Conservation (phyloP, 2,888 invertebrate species). For the Epirrhoe alternata region DNA sequence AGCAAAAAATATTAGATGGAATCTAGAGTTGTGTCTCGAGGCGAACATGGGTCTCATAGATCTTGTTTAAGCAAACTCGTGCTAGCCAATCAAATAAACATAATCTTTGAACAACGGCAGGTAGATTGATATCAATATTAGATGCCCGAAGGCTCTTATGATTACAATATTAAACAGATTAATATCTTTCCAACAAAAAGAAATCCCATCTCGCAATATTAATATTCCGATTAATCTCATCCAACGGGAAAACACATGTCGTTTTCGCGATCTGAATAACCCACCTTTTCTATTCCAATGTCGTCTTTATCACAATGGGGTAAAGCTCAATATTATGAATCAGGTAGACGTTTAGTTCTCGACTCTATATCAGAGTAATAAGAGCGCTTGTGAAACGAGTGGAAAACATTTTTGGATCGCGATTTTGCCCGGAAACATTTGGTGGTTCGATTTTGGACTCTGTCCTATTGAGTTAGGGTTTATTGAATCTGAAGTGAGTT, state of each 20-base stretch:
- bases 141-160: conserved; percentile 4
- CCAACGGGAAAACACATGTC: conserved; percentile 38
- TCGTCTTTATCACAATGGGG: conserved; percentile 21
- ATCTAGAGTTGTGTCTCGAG: too few species aligned
- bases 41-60: background rate
- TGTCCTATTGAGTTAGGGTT: conserved; percentile 27
- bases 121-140: conserved; percentile 19
- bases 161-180: conserved; percentile 20
- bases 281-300: conserved; percentile 21
- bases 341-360: conserved; percentile 14
- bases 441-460: conserved; percentile 30
- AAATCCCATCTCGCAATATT: conserved; percentile 34
- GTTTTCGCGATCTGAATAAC: conserved; percentile 35
- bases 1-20: too few species aligned
- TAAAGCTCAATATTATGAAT: conserved; percentile 12
- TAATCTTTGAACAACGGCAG: conserved; percentile 3
- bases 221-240: conserved; percentile 42
- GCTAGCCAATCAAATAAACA: background rate
- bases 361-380: conserved; percentile 18
- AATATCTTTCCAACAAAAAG: conserved; percentile 32
- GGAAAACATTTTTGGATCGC: conserved; percentile 5
- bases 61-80: background rate
- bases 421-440: conserved; percentile 18
- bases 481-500: conserved; percentile 18
- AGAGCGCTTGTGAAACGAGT: conserved; percentile 14